Percentiles rank a stretch among this genome's conserved stretches.
phyloP scores from a whole-genome alignment of 2,888 invertebrate species.

The Autographa pulchrina region DNA sequence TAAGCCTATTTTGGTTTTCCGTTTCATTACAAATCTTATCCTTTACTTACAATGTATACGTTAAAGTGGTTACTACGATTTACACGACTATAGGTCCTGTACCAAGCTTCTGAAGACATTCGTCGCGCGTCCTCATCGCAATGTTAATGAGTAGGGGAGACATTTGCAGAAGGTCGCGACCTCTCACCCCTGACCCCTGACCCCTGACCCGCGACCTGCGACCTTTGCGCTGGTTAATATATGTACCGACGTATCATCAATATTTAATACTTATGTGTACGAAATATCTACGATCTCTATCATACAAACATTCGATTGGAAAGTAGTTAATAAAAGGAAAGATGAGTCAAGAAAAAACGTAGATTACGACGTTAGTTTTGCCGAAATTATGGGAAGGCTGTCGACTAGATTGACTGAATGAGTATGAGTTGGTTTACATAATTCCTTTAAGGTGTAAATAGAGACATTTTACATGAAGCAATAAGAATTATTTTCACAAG shows the following conservation, averaged over 20 bases:
- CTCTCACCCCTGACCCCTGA: not conserved
- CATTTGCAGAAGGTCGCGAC: constrained; percentile 14
- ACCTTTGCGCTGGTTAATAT: not conserved
- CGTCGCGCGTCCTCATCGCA: not conserved
- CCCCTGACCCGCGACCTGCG: not conserved
- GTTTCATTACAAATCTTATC: too few relatives aligned
- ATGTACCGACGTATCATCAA: not conserved
- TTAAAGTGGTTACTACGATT: too few relatives aligned
- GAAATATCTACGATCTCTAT: not conserved
- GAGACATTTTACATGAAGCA: too few relatives aligned
- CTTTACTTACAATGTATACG: too few relatives aligned
- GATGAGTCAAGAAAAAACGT: not conserved
- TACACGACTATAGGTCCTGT: not conserved
- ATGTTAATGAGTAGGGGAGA: constrained; percentile 10
- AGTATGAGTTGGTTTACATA: too few relatives aligned
- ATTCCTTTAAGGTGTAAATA: too few relatives aligned
- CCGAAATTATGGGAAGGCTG: too few relatives aligned
- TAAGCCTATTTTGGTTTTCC: too few relatives aligned
- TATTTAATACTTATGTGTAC: not conserved
- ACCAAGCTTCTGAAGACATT: not conserved
- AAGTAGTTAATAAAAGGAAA: not conserved
- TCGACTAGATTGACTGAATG: too few relatives aligned
- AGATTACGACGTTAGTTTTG: too few relatives aligned
- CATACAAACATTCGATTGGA: not conserved
- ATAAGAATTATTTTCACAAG: too few relatives aligned